Base-by-base conservation (phyloP, 2,113 vertebrate genomes). In the Spilogale gracilis region DNA sequence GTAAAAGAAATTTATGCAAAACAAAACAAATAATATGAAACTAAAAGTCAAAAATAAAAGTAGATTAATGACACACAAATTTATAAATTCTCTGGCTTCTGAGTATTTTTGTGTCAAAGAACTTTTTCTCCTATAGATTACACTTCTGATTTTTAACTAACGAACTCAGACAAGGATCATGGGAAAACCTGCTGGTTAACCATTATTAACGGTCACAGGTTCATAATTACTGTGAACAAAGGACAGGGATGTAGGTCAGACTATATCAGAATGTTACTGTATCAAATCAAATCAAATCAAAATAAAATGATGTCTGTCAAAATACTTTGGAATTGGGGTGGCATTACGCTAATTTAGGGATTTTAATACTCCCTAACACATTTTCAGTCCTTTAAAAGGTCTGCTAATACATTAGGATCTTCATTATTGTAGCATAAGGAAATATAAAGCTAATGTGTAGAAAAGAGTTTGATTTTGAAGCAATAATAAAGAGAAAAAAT, bases 11-110 rank as follows among this genome's bases (percentile, higher is more conserved):
- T 48, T 23, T 67, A 80, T 12, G 23, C 13, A 54, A 90, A 71
- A 69, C 5, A 87, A 85, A 92, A 73, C 14, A 92, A 56, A n/a
- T 50, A 76, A 94, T 65, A 50, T 32, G 23, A 91, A 95, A 48
- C 12, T 43, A 43, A 76, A 80, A 71, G 14, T 18, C 13, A 12
- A 93, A 67, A 52, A 60, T 3, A 54, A 1, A 87, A 48, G 83
- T 38, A 81, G 17, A 86, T 3, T 63, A 92, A n/a, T 52, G 2
- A 67, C 43, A 85, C 1, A 38, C 2, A 87, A 20, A 50, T 54
- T 23, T 79, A 60, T 45, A 80, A 76, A 1, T 58, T 69, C 45
- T 81, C 50, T 60, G 9, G 3, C 20, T 85, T 92, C 43, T n/a
- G 27, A 27, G 63, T 27, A 78, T 43, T 71, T 89, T 71, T 84